Evolutionary conservation across 2,888 invertebrate genomes (phyloP).

Genomic region (Blastobasis lacticolella): DNA sequence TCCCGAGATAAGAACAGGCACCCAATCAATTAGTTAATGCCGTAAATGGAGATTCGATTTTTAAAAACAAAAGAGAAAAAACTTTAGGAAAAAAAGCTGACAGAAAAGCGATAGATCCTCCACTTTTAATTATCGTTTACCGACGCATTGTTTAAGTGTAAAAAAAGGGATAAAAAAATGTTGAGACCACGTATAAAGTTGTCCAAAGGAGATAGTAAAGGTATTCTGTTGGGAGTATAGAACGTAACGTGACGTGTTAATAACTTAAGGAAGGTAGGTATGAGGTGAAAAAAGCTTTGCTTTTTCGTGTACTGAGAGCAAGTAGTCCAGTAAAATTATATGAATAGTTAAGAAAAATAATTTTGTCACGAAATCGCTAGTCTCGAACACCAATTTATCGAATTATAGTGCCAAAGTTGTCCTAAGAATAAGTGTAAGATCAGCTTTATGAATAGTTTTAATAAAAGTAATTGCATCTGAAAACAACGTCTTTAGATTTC

Average conservation of each 20-base stretch:
- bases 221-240: slow-evolving; percentile 15
- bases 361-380: too few relatives aligned
- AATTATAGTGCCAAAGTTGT: too few relatives aligned
- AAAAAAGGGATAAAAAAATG: slow-evolving; percentile 29
- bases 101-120: slow-evolving; percentile 42
- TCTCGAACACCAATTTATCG: too few relatives aligned
- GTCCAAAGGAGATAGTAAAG: slow-evolving; percentile 26
- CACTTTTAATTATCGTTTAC: slow-evolving; percentile 64
- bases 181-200: slow-evolving; percentile 38
- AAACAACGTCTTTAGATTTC: too few relatives aligned
- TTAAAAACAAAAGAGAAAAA: slow-evolving; percentile 39
- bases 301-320: too few relatives aligned
- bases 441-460: too few relatives aligned
- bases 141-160: slow-evolving; percentile 45
- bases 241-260: slow-evolving; percentile 2
- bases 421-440: too few relatives aligned
- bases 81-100: slow-evolving; percentile 19
- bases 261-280: too few relatives aligned
- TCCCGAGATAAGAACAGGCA: slow-evolving; percentile 33
- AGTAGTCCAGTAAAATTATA: too few relatives aligned
- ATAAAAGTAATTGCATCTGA: too few relatives aligned
- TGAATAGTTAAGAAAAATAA: too few relatives aligned
- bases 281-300: too few relatives aligned
- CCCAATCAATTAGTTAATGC: slow-evolving; percentile 60
- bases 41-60: slow-evolving; percentile 43